Evolutionary conservation across 2,797 vertebrate species (phyloP), one percentile per base, ranked within the genome.

Genomic region (Anas flavirostris): DNA sequence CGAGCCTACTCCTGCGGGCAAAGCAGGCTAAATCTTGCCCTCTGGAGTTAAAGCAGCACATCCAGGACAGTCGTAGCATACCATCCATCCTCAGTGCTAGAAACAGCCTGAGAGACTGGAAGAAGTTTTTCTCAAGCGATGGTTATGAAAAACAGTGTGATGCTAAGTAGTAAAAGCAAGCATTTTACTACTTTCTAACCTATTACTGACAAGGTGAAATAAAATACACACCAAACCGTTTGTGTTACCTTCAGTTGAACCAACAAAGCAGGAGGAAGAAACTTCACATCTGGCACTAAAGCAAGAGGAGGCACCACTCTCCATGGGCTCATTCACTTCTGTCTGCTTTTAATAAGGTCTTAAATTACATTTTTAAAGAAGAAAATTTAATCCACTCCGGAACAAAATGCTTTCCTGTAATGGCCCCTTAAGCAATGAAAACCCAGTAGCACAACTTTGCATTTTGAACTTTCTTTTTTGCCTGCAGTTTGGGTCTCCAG

Each of bases 51-150:
- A 88, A 84, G 7, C 37, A 53, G 7, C 0, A 2, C 21, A 73
- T 18, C 12, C n/a, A 50, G 37, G 8, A 56, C 25, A 60, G 64
- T 10, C 12, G 18, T 18, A 7, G 5, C 10, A 17, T 22, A 72
- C 0, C 0, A 21, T 15, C 41, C 41, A 21, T 15, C 37, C 41
- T 60, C 50, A 26, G 25, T 1, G 0, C 37, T 50, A 25, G 9
- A 67, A 82, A 74, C 35, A 68, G 43, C 0, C 0, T 14, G 33
- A 21, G 64, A 73, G n/a, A 52, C 21, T 31, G 41, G 48, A 75
- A 75, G 78, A 78, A 48, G 7, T 8, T 35, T 55, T 70, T 82
- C 58, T 52, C n/a, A 82, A 78, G 63, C 23, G 85, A 60, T 3
- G 5, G 19, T 29, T 50, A 44, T 14, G 14, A 55, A 88, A 80